phyloP scores from a whole-genome alignment of 1,140 invertebrate genomes.

The Bacillus rossius region DNA sequence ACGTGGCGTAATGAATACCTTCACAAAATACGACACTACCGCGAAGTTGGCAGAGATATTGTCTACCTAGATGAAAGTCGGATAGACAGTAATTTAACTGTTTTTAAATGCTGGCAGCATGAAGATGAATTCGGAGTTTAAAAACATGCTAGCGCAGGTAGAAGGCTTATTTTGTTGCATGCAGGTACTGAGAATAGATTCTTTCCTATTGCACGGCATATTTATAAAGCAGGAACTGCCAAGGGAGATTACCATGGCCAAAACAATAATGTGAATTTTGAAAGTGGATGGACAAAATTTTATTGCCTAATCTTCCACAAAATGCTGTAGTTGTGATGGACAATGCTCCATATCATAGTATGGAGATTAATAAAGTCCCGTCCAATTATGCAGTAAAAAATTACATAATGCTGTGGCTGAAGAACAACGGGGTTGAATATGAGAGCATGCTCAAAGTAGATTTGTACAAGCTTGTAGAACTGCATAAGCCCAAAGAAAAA shows the following conservation, averaged over 20 bases:
- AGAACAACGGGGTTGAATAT: not conserved
- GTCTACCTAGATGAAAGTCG: not conserved
- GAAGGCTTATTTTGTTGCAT: not conserved
- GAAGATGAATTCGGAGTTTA: not conserved
- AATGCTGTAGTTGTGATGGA: conserved; percentile 22
- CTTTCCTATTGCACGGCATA: not conserved
- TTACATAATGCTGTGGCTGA: not conserved
- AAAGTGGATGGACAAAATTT: conserved; percentile 17
- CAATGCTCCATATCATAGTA: conserved; percentile 23
- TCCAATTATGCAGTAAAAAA: conserved; percentile 5
- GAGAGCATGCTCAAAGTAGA: not conserved
- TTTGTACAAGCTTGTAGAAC: not conserved
- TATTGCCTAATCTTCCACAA: conserved; percentile 10
- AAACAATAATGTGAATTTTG: conserved; percentile 20
- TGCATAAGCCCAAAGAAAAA: not conserved
- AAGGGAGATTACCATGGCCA: conserved; percentile 21
- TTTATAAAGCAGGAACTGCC: not conserved
- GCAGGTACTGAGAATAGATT: not conserved
- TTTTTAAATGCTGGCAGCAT: not conserved
- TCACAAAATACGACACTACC: not conserved
- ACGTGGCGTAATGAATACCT: not conserved
- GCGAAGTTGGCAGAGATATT: too few relatives aligned
- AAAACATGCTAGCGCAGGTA: not conserved
- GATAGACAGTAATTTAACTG: not conserved
- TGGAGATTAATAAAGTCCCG: conserved; percentile 7